Evolutionary conservation across 2,888 invertebrate species (phyloP).

Genomic region (Drosophila cyrtoloma): DNA sequence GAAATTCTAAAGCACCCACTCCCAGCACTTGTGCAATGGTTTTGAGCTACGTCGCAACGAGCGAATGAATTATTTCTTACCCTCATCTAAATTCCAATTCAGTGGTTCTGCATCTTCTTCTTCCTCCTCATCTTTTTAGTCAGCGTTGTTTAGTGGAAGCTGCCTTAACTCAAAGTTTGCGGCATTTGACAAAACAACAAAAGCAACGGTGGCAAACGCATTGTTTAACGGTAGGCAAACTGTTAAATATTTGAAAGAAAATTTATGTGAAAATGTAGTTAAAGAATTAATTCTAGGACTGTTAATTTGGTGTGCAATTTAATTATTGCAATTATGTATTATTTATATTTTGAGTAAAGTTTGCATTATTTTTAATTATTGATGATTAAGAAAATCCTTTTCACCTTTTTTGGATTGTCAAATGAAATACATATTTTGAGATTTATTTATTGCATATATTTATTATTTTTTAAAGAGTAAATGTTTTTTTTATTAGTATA

Average conservation of each 20-base stretch:
- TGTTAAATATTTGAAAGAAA: background rate
- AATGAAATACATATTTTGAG: background rate
- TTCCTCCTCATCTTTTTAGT: background rate
- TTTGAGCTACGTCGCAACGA: conserved; percentile 55
- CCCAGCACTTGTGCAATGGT: conserved; percentile 1
- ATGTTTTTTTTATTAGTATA: background rate
- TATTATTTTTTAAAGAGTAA: background rate
- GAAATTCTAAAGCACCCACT: background rate
- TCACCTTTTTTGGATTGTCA: background rate
- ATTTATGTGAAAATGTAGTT: background rate
- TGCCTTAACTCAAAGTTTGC: conserved; percentile 52
- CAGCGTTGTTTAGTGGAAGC: conserved; percentile 48
- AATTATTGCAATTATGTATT: background rate
- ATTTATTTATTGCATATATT: background rate
- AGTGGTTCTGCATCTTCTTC: conserved; percentile 12
- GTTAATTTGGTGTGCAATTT: background rate
- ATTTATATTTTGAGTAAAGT: background rate
- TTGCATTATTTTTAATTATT: background rate
- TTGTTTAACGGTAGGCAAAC: background rate
- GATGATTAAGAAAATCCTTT: background rate
- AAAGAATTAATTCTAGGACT: background rate
- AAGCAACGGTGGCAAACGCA: background rate
- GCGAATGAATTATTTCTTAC: conserved; percentile 77
- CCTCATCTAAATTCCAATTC: conserved; percentile 73
- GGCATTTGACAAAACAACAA: conserved; percentile 35